Base-by-base conservation (phyloP, 2,888 invertebrate genomes). In the Tetheella fluctuosa region DNA sequence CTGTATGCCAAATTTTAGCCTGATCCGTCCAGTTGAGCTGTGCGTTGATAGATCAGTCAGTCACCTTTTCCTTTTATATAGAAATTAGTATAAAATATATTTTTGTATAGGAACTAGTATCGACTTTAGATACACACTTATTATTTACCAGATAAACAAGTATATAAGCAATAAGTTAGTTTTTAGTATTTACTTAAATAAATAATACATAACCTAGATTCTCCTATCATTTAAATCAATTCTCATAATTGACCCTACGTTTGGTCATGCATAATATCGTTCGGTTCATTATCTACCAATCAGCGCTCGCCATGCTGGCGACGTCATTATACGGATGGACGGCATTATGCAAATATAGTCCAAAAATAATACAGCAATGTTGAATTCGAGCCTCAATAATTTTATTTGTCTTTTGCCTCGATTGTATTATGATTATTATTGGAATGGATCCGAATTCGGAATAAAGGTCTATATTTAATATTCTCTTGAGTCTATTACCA, bases 321-420 rank as follows among this genome's bases (percentile, higher is more conserved):
- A 74, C 70, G 73, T 73, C 71, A 76, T 76, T 66, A 68, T 64
- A 68, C 64, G 64, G 64, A 58, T 69, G 76, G 71, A 60, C 54
- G 62, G 62, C 52, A 64, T 71, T 77, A 79, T 77, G 80, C 70
- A 78, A 77, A 79, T 76, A 64, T 28, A 48, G 54, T 58, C 60
- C 60, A 58, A 42, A 69, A 74, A 78, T 74, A 69, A 70, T 72
- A 64, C 48, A 42, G 55, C 34, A 8, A 62, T 17, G 58, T 67
- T 71, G 66, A 68, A 70, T 68, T 69, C 61, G 58, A 62, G 64
- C 56, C 15, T 30, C 65, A 64, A 71, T 75, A 70, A 74, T 74
- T 73, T 67, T 68, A 71, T 76, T 75, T 68, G 63, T 15, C 30
- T 54, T 55, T 48, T 48, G 17, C 23, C 64, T 61, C 68, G 64